Percentiles rank a stretch among this genome's conserved stretches.
Conservation (phyloP, 2,797 vertebrate species). For the Atherinosoma microstoma region DNA sequence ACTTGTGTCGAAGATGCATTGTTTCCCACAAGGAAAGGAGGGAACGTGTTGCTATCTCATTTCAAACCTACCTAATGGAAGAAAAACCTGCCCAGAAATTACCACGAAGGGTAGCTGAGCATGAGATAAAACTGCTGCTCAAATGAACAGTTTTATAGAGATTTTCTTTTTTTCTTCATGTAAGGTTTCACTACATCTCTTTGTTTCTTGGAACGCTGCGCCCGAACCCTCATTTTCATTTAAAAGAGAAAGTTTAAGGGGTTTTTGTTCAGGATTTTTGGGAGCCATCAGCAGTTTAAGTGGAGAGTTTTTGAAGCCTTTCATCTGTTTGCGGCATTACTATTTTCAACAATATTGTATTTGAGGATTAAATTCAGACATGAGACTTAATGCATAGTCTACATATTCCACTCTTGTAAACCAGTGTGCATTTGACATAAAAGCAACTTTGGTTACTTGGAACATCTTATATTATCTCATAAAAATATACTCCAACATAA, state of each 20-base stretch:
- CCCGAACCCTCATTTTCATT: neutral
- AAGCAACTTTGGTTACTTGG: neutral
- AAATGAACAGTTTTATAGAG: neutral
- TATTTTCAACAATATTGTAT: neutral
- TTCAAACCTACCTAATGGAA: neutral
- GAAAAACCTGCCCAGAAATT: conserved; percentile 1
- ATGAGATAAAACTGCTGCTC: neutral
- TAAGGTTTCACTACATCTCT: neutral
- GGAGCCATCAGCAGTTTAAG: neutral
- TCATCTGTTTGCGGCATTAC: neutral
- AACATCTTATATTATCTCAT: neutral
- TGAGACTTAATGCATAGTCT: neutral
- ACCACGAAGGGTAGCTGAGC: neutral
- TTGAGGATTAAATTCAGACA: neutral
- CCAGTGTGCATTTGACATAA: neutral
- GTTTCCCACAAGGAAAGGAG: conserved; percentile 32
- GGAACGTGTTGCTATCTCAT: conserved; percentile 1
- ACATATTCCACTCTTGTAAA: neutral
- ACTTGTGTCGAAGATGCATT: conserved; percentile 28
- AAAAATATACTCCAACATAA: neutral
- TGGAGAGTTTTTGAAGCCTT: neutral
- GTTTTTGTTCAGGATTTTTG: neutral
- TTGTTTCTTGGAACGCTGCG: neutral
- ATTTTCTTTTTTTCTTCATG: neutral
- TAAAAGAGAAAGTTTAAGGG: neutral